Percentiles rank a stretch among this genome's conserved stretches.
phyloP scores from a whole-genome alignment of 2,888 invertebrate genomes.

The Heliconius erato region DNA sequence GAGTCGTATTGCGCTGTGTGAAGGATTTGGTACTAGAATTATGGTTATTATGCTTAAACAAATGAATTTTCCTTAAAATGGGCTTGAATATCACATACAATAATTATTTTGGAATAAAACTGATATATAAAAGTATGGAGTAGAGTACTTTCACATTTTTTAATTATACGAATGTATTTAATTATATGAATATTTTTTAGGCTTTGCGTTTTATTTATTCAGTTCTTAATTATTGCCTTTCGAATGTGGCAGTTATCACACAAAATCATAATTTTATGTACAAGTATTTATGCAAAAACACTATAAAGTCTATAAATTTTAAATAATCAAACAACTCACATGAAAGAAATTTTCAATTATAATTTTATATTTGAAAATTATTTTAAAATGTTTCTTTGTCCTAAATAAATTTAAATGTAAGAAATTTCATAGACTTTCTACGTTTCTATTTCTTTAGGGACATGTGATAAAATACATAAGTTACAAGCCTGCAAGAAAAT shows the following conservation, averaged over 20 bases:
- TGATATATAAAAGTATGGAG: not conserved
- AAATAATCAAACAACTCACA: too few species aligned
- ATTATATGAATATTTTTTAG: too few species aligned
- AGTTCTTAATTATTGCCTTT: too few species aligned
- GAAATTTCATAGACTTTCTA: not conserved
- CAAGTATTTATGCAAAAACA: too few species aligned
- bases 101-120: not conserved
- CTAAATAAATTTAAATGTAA: not conserved
- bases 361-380: too few species aligned
- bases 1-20: not conserved
- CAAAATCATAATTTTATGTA: too few species aligned
- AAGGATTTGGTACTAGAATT: not conserved
- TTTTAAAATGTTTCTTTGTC: too few species aligned
- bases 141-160: not conserved
- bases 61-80: not conserved
- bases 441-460: constrained; percentile 16
- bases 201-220: too few species aligned
- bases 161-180: too few species aligned
- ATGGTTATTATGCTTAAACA: not conserved
- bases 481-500: constrained; percentile 33
- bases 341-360: too few species aligned
- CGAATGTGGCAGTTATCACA: too few species aligned
- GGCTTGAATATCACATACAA: not conserved
- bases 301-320: too few species aligned
- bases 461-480: constrained; percentile 24